Base-by-base conservation (phyloP, 2,888 invertebrate genomes). In the Diachrysia chrysitis region DNA sequence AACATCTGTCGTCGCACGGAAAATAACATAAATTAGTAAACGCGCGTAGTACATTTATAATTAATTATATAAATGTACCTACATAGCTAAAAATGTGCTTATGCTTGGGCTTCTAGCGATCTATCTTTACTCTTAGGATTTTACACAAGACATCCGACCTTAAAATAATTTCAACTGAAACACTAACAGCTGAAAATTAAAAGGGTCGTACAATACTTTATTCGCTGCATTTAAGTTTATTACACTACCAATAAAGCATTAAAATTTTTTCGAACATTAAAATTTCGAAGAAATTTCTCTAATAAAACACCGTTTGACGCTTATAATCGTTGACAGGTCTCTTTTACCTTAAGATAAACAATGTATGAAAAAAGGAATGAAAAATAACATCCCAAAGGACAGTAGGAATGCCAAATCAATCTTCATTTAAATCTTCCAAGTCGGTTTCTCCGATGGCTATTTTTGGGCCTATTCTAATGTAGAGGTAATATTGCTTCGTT, bases 381-480 rank as follows among this genome's bases (percentile, higher is more conserved):
- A 73, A 79, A 78, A 78, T 82, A 75, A 64, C 61, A 62, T 71
- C 63, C 60, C 32, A 63, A 70, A 62, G 66, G 66, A 57, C 55
- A 59, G 68, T 63, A 58, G 62, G 66, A 70, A 71, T 73, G 66
- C 75, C 80, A 80, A 78, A 82, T 81, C 81, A 81, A 78, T 82
- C 69, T 82, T 76, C 63, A 67, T 72, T 78, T 58, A 29, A 58
- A 61, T 64, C 63, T 67, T 57, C 42, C 37, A 63, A 70, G 70
- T 66, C 58, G 60, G 51, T 67, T 77, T 67, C 66, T 62, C 55
- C 69, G 65, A 21, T 63, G 56, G 37, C 14, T 54, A 60, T 46
- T 17, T 5, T 48, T 55, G n/a, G n/a, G 42, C 53, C 54, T 17
- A 64, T 65, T 9, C n/a, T 54, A 42, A 68, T 64, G 25, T 51